These are phyloP conservation scores for Cryptoblepharus egeriae DNA, from an alignment of 2,797 vertebrate species.

Conservation along the genomic window DNA sequence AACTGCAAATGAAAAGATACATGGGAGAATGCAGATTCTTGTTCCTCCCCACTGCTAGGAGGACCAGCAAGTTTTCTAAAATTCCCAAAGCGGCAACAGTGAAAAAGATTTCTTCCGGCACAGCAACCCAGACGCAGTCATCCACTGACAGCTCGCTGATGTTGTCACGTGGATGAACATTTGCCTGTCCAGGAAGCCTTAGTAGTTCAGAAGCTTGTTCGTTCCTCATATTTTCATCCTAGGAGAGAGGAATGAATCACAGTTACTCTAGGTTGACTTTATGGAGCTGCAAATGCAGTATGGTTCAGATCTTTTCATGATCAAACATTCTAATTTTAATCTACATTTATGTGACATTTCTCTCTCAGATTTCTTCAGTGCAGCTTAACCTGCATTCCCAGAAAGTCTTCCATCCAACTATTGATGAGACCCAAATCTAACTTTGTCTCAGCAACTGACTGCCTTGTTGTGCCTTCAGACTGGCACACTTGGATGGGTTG, in stretches of 20 bases:
- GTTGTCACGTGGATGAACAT: slow-evolving; percentile 36
- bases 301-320: slow-evolving; percentile 49
- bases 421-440: too few relatives aligned
- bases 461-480: too few relatives aligned
- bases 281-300: slow-evolving; percentile 29
- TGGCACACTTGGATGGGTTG: not conserved
- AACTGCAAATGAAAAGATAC: slow-evolving; percentile 96
- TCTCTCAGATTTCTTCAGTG: too few relatives aligned
- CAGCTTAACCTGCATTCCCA: too few relatives aligned
- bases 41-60: slow-evolving; percentile 87
- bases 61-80: slow-evolving; percentile 90
- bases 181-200: slow-evolving; percentile 57
- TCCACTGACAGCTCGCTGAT: slow-evolving; percentile 67
- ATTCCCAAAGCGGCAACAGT: slow-evolving; percentile 84
- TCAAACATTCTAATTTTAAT: slow-evolving; percentile 12
- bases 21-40: slow-evolving; percentile 94
- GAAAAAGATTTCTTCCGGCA: slow-evolving; percentile 90
- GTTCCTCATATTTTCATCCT: slow-evolving; percentile 59
- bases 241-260: not conserved
- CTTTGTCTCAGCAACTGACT: too few relatives aligned
- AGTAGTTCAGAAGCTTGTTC: slow-evolving; percentile 50
- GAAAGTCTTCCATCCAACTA: too few relatives aligned
- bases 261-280: slow-evolving; percentile 29
- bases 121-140: slow-evolving; percentile 84
- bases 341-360: too few relatives aligned